Evolutionary conservation across 1,140 invertebrate species (phyloP).

Genomic region (Odontomachus brunneus): DNA sequence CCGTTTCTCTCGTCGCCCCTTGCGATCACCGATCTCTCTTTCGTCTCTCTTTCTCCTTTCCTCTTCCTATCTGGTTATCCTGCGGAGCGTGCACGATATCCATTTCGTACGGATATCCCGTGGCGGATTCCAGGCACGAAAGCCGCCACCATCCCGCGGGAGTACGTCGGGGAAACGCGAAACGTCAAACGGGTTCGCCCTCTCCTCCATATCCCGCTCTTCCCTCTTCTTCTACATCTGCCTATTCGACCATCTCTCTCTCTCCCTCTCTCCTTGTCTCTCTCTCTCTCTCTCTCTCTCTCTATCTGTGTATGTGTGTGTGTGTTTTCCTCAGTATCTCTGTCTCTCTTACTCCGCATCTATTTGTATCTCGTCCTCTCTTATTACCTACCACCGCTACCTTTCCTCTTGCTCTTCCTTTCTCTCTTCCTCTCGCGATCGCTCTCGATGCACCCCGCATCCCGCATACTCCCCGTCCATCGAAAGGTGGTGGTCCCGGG

Average conservation of each 20-base stretch:
- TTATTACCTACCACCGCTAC: neutral
- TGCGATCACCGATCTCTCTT: neutral
- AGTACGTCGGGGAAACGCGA: slow-evolving; percentile 78
- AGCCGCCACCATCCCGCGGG: slow-evolving; percentile 76
- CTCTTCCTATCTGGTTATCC: slow-evolving; percentile 64
- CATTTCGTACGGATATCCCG: slow-evolving; percentile 78
- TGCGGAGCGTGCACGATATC: slow-evolving; percentile 75
- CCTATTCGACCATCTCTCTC: neutral
- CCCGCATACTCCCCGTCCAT: slow-evolving; percentile 12
- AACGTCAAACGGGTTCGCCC: slow-evolving; percentile 77
- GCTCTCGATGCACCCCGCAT: neutral
- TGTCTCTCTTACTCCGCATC: slow-evolving; percentile 18
- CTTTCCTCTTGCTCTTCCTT: neutral
- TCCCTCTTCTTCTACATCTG: slow-evolving; percentile 43
- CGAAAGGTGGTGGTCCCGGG: slow-evolving; percentile 60
- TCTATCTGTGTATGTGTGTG: no score
- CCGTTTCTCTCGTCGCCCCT: neutral
- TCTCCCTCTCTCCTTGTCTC: neutral
- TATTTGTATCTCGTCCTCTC: slow-evolving; percentile 27
- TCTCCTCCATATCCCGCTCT: neutral
- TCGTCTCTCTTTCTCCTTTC: slow-evolving; percentile 17
- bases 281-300: neutral
- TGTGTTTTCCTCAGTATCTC: neutral
- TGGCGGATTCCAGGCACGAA: slow-evolving; percentile 78
- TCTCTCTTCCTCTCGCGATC: neutral